Percentiles rank a stretch among this genome's conserved stretches.
Conservation (phyloP, 2,797 vertebrate species). For the Balearica regulorum region DNA sequence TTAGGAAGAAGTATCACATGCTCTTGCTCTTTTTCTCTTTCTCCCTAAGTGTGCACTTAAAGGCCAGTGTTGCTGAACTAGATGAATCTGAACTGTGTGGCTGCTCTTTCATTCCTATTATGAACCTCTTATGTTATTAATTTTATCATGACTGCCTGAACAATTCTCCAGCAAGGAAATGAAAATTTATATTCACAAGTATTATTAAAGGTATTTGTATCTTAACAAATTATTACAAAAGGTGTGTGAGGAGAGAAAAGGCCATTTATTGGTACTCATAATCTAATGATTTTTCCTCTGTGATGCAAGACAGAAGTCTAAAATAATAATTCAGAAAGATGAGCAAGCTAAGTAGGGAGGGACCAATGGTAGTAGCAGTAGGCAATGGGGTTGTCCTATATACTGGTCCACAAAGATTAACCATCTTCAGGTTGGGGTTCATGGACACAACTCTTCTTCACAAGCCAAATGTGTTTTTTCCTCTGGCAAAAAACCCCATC, state of each 20-base stretch:
- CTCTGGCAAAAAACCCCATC: accelerated
- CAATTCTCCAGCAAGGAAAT: not conserved
- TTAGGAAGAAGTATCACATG: not conserved
- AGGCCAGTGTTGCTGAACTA: not conserved
- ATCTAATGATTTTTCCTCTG: not conserved
- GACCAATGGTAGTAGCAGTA: not conserved
- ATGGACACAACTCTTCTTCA: not conserved
- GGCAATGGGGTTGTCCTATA: not conserved
- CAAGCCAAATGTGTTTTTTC: not conserved
- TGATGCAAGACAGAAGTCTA: not conserved
- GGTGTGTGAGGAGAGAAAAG: not conserved
- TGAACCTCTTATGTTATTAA: not conserved
- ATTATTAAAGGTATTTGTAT: not conserved
- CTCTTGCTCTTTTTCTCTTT: not conserved
- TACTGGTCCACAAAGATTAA: not conserved
- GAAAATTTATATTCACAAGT: not conserved
- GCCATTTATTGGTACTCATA: not conserved
- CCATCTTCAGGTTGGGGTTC: not conserved
- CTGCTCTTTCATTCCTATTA: not conserved
- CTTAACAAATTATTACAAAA: not conserved
- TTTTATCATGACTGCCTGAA: not conserved
- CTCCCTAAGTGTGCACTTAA: not conserved
- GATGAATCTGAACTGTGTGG: not conserved
- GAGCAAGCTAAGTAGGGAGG: not conserved
- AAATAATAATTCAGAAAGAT: not conserved